Evolutionary conservation across 2,113 vertebrate species (phyloP), one percentile per base, ranked within the genome.

Genomic region (Cephalopterus ornatus): DNA sequence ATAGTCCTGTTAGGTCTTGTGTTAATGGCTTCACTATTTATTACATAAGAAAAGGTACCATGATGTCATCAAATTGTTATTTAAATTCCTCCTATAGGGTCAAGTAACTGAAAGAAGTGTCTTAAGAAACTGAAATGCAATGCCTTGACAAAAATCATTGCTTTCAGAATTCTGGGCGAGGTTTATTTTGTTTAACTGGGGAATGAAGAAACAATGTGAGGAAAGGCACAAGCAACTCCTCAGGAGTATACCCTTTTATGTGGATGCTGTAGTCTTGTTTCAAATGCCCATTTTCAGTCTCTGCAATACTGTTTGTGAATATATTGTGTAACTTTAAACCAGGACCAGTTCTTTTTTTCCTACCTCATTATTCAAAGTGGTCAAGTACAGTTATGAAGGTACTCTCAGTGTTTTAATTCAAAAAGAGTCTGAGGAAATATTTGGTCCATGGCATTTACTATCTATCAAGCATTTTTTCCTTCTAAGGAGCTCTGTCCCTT

Each of bases 1-100:
- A 8, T 8, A 42, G 18, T 49, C 49, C 41, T 32, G 4, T 42
- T 70, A 35, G 96, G 62, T 88, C 92, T 79, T 86, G 42, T 93
- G 88, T 93, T 97, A 98, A 97, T 92, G 91, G 93, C 82, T 93
- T 96, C 92, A 90, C 77, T 85, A 93, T 92, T 96, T 97, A 96
- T 91, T 97, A 88, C 58, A 41, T 61, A 90, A 92, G 72, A 50
- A n/a, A n/a, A 96, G 94, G 58, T 27, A 88, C 75, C 71, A 95
- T 96, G 83, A 96, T 95, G 70, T 97, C 95, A 97, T 78, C 73
- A 66, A 73, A 89, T 96, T 96, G 76, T 96, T 80, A 96, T 92
- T 96, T 82, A 85, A 93, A 94, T 62, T 73, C 85, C 84, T 72
- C 93, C 65, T 37, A 37, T 13, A 56, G 88, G 85, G 58, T 56